Percentiles rank a stretch among this genome's conserved stretches.
Evolutionary conservation across 1,140 invertebrate species (phyloP).

Genomic region (Pseudomyrmex gracilis): DNA sequence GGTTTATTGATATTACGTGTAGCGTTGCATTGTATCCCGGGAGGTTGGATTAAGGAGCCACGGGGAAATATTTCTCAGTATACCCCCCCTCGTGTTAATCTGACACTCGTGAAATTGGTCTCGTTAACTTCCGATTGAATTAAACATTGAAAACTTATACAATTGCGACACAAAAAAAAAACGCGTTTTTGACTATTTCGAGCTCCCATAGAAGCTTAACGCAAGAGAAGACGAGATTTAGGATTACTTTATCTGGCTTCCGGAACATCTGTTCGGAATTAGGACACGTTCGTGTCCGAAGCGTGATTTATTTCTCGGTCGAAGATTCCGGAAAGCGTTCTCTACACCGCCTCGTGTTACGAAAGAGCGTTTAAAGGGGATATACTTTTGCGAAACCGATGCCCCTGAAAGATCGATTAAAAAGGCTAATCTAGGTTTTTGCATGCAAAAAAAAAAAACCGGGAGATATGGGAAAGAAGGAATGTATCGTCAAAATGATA

Average conservation of each 20-base stretch:
- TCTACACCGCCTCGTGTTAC: neutral
- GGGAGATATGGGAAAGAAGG: neutral
- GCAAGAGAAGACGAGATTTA: slow-evolving; percentile 28
- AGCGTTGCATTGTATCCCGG: slow-evolving; percentile 10
- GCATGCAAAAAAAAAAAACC: slow-evolving; percentile 2
- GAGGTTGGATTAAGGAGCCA: slow-evolving; percentile 25
- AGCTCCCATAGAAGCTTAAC: slow-evolving; percentile 13
- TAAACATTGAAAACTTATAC: slow-evolving; percentile 16
- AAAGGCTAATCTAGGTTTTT: neutral
- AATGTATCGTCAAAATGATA: slow-evolving; percentile 32
- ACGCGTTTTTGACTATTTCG: slow-evolving; percentile 3
- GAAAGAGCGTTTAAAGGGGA: slow-evolving; percentile 31
- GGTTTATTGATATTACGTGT: slow-evolving; percentile 64
- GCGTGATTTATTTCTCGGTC: slow-evolving; percentile 53
- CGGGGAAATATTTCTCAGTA: slow-evolving; percentile 3
- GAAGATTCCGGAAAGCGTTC: slow-evolving; percentile 33
- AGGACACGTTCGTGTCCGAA: slow-evolving; percentile 40
- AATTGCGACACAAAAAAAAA: neutral
- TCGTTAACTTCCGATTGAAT: slow-evolving; percentile 32
- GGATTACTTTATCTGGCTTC: slow-evolving; percentile 48
- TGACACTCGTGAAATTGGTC: slow-evolving; percentile 37
- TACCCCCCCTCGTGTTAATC: slow-evolving; percentile 44
- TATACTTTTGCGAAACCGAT: slow-evolving; percentile 24
- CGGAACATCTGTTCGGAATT: slow-evolving; percentile 43
- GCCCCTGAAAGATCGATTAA: neutral